Conservation (phyloP, 2,888 invertebrate species). For the Drosophila antonietae region DNA sequence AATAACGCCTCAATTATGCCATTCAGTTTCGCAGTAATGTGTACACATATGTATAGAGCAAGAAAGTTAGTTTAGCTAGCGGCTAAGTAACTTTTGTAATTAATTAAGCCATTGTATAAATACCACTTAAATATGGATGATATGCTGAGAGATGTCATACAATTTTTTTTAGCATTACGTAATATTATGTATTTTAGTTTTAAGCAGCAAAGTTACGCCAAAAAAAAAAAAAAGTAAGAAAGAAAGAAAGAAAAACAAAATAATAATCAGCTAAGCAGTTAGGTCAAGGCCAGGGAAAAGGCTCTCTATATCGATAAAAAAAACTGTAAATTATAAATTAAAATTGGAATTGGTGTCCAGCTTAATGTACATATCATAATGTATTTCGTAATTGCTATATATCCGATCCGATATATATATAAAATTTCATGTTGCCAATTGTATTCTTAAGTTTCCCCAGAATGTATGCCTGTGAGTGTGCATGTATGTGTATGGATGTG, state of each 20-base stretch:
- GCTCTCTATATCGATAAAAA: background rate
- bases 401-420: slow-evolving; percentile 10
- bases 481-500: background rate
- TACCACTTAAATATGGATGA: background rate
- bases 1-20: slow-evolving; percentile 3
- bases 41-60: slow-evolving; percentile 14
- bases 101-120: slow-evolving; percentile 28
- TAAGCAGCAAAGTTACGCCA: slow-evolving; percentile 24
- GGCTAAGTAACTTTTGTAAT: slow-evolving; percentile 12
- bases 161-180: slow-evolving; percentile 2
- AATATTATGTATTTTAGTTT: slow-evolving; percentile 17
- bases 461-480: background rate
- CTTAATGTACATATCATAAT: slow-evolving; percentile 36
- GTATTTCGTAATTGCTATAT: slow-evolving; percentile 13
- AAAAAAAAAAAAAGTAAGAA: background rate
- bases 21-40: slow-evolving; percentile 13
- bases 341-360: slow-evolving; percentile 3
- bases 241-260: background rate
- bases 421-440: slow-evolving; percentile 29
- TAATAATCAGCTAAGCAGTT: background rate
- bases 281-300: slow-evolving; percentile 6
- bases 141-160: background rate
- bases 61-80: slow-evolving; percentile 20
- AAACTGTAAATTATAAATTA: background rate
- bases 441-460: slow-evolving; percentile 5